Percentiles rank a stretch among this genome's conserved stretches.
Conservation (phyloP, 2,113 vertebrate genomes). For the Xiphorhynchus elegans region DNA sequence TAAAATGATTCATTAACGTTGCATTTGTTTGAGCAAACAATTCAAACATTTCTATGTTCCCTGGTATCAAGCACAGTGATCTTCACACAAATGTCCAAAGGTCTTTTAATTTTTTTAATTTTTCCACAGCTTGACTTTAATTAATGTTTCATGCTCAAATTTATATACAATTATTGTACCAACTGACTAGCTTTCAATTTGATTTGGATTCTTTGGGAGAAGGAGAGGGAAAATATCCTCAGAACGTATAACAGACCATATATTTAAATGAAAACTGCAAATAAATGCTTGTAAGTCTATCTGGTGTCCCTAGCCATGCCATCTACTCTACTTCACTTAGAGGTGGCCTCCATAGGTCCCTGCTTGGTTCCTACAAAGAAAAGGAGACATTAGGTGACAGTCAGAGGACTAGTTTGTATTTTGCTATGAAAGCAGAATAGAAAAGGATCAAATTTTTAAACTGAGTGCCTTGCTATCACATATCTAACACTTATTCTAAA, state of each 20-base stretch:
- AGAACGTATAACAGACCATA: neutral
- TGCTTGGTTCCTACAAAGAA: neutral
- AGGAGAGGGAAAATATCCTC: neutral
- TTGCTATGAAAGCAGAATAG: neutral
- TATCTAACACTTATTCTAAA: neutral
- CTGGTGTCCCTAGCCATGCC: neutral
- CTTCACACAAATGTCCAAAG: conserved; percentile 22
- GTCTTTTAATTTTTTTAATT: conserved; percentile 2
- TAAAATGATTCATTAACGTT: conserved; percentile 57
- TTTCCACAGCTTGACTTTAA: conserved; percentile 44
- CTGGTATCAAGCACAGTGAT: neutral
- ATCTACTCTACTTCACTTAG: neutral
- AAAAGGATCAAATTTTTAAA: neutral
- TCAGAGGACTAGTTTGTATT: neutral
- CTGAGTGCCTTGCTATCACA: neutral
- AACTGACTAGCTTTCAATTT: conserved; percentile 15
- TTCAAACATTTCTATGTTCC: conserved; percentile 37
- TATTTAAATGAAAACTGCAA: neutral
- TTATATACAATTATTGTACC: neutral
- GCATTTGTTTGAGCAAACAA: conserved; percentile 6
- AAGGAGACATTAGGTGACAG: neutral
- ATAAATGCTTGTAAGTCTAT: neutral
- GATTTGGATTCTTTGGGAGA: conserved; percentile 30
- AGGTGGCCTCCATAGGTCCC: neutral
- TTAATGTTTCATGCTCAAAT: conserved; percentile 54